Evolutionary conservation across 2,888 invertebrate species (phyloP), one percentile per base, ranked within the genome.

Genomic region (Plagodis dolabraria): DNA sequence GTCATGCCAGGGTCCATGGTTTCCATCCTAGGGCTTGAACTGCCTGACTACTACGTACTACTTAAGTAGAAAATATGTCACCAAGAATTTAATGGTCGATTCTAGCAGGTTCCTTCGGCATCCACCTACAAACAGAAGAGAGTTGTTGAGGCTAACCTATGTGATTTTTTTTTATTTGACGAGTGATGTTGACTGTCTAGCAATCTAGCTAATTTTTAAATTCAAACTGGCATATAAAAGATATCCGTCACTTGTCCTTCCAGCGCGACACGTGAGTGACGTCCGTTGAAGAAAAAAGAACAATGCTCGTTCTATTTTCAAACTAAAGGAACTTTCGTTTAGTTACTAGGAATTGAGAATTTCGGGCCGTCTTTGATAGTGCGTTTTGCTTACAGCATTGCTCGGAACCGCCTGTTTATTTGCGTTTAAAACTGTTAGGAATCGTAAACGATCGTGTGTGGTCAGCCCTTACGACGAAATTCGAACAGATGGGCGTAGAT

Each of bases 381-480:
- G 76, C 80, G 83, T 83, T 84, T 77, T 79, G 79, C 79, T 64
- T 61, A 75, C 74, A 75, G 80, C 88, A 77, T 72, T 90, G 87
- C 90, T 80, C 76, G 87, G 90, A 92, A 92, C 83, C 83, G 83
- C 79, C 51, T 92, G 91, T 92, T 92, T 92, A 91, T 92, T 92
- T 92, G 89, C 81, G 79, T 85, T 89, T 92, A 88, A 91, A 92
- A 90, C 88, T 83, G 90, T 86, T 86, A 85, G 76, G 86, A 84
- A 84, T 83, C 86, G 91, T 92, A 92, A 91, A 92, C 88, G 85
- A 67, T 85, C 90, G 92, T 90, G 92, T 92, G 92, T 92, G 92
- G 92, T 85, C 92, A 87, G 87, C 87, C 89, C 92, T 92, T 92
- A 92, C 92, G 88, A 86, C 91, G 92, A 92, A 91, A 85, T 87